phyloP scores from a whole-genome alignment of 2,888 invertebrate species.

The Erpobdella octoculata region DNA sequence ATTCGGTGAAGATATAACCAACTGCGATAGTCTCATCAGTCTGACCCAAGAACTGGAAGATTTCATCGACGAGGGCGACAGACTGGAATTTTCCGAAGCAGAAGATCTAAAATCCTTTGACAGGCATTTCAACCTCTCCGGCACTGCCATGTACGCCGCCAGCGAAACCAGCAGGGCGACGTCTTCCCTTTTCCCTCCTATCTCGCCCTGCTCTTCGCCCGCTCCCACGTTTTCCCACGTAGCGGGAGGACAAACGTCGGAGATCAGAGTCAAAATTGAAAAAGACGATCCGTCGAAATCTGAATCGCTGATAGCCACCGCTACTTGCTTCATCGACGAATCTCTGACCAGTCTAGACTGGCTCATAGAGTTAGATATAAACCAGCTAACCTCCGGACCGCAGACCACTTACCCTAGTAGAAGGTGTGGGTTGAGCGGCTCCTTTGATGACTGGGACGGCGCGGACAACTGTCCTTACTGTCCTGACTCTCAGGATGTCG shows the following conservation, averaged over 20 bases:
- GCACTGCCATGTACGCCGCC: neutral
- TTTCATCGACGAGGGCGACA: neutral
- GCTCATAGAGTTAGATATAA: slow-evolving; percentile 28
- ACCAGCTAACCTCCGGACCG: slow-evolving; percentile 17
- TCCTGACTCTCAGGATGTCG: neutral
- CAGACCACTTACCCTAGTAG: neutral
- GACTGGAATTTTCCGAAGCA: too few relatives aligned
- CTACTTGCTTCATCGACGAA: slow-evolving; percentile 25
- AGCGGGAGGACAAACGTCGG: neutral
- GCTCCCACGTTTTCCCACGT: neutral
- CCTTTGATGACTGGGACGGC: neutral
- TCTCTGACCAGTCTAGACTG: slow-evolving; percentile 26
- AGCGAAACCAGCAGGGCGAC: neutral
- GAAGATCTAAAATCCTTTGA: too few relatives aligned
- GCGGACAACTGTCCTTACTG: neutral
- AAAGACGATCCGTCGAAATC: neutral
- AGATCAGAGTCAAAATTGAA: neutral
- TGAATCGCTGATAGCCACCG: neutral
- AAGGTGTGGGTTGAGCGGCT: neutral
- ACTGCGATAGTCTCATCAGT: neutral
- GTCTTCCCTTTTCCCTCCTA: neutral
- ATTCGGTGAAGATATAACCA: neutral
- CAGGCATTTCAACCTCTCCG: neutral
- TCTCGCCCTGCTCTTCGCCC: neutral
- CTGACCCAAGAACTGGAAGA: too few relatives aligned